These are phyloP conservation scores for Cavia porcellus DNA, from an alignment of 2,113 vertebrate genomes.

Conservation along the genomic window DNA sequence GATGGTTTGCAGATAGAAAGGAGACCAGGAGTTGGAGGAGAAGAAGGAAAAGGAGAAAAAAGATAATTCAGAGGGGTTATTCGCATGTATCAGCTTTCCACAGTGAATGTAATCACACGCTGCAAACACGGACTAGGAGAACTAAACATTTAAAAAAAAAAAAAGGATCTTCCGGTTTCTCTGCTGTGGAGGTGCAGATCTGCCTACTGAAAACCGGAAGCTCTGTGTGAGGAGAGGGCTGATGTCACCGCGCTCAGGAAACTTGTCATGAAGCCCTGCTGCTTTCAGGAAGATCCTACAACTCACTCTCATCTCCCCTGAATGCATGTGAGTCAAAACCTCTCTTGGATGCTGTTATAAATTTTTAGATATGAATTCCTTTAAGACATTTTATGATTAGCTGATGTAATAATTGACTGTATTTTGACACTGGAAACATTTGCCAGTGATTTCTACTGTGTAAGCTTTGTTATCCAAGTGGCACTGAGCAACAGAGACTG, in stretches of 20 bases:
- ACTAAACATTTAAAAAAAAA: not conserved
- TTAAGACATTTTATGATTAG: not conserved
- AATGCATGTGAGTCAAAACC: not conserved
- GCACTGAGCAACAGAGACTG: not conserved
- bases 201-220: not conserved
- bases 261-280: not conserved
- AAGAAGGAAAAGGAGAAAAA: not conserved
- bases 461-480: not conserved
- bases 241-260: not conserved
- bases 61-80: not conserved
- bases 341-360: not conserved
- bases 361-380: not conserved
- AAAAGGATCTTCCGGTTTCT: not conserved
- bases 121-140: not conserved
- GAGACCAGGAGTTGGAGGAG: not conserved
- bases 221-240: fast-evolving
- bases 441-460: not conserved
- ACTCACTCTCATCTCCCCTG: not conserved
- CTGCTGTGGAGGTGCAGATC: not conserved
- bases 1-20: not conserved
- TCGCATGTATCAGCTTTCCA: not conserved
- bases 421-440: not conserved
- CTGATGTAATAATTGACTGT: not conserved
- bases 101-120: not conserved
- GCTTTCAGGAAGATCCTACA: not conserved